A percentile compares a stretch with the other conserved stretches of the same genome.
Conservation (phyloP, 2,888 invertebrate species). For the Vanessa cardui region DNA sequence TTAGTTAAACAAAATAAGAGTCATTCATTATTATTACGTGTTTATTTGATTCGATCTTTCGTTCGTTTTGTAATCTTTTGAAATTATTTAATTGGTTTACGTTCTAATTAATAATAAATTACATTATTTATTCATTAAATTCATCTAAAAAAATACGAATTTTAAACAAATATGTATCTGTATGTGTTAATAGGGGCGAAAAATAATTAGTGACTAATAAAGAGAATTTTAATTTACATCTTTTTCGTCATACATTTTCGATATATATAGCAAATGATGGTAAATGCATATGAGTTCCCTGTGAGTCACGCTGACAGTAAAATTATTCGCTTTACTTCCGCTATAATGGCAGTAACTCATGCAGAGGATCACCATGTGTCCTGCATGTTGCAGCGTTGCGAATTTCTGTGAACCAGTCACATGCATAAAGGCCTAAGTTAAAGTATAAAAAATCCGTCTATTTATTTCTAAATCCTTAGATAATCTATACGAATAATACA, state of each 20-base stretch:
- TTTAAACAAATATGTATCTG: too few species aligned
- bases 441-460: not conserved
- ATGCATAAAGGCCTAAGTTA: conserved; percentile 1
- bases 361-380: conserved; percentile 27
- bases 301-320: conserved; percentile 14
- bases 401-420: conserved; percentile 25
- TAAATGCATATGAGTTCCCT: not conserved
- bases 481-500: too few species aligned
- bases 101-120: not conserved
- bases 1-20: conserved; percentile 16
- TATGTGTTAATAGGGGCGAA: not conserved
- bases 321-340: conserved; percentile 24
- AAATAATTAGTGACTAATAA: not conserved
- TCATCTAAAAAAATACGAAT: too few species aligned
- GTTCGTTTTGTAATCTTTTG: conserved; percentile 31
- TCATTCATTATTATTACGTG: conserved; percentile 4
- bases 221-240: not conserved
- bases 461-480: not conserved
- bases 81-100: conserved; percentile 25
- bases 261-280: not conserved
- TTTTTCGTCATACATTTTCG: too few species aligned
- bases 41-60: conserved; percentile 26
- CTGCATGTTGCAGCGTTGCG: conserved; percentile 26
- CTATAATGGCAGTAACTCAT: conserved; percentile 12
- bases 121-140: not conserved